phyloP scores from a whole-genome alignment of 2,888 invertebrate genomes.

The Dryomyza anilis region DNA sequence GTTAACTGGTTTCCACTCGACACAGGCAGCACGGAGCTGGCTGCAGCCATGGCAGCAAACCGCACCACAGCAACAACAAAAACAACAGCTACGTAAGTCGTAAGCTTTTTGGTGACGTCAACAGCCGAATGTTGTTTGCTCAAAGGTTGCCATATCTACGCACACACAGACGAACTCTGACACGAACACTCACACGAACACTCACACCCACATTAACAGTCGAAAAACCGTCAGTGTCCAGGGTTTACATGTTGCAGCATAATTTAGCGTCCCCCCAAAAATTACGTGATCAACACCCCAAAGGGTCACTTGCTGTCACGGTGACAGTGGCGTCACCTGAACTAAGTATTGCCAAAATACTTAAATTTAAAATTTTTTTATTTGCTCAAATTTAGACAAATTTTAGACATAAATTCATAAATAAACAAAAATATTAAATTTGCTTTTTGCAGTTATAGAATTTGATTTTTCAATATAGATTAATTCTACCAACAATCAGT shows the following conservation, averaged over 20 bases:
- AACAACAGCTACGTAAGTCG: background rate
- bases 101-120: constrained; percentile 56
- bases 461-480: too few species aligned
- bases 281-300: background rate
- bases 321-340: too few species aligned
- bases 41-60: background rate
- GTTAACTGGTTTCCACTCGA: constrained; percentile 6
- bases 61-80: background rate
- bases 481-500: too few species aligned
- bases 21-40: background rate
- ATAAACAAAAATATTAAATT: too few species aligned
- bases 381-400: too few species aligned
- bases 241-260: background rate
- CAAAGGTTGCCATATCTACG: constrained; percentile 15
- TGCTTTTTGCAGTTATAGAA: too few species aligned
- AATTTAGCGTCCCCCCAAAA: background rate
- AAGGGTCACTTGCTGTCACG: background rate
- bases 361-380: too few species aligned
- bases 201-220: background rate
- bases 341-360: too few species aligned
- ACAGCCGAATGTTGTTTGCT: constrained; percentile 33
- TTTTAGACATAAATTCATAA: too few species aligned
- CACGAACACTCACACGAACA: constrained; percentile 1
- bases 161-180: background rate
- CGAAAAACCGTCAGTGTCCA: background rate